Base-by-base conservation (phyloP, 2,797 vertebrate species). In the Leptoclinus maculatus region DNA sequence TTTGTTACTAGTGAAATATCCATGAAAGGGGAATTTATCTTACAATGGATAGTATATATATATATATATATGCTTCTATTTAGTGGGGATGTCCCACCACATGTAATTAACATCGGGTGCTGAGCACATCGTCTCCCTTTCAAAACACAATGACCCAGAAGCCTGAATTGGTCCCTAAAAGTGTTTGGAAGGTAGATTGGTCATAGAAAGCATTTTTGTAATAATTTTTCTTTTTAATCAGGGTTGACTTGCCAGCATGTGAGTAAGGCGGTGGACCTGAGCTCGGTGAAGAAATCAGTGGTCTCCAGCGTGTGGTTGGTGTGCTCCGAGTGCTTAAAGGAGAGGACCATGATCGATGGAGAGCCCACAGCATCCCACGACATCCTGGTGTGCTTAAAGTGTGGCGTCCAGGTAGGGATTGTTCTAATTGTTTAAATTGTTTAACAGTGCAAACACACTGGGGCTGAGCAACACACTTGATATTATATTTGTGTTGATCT, bases 241-340 rank as follows among this genome's bases (percentile, higher is more conserved):
- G 97, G 96, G 36, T 89, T 98, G 86, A 97, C 97, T 11, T 99
- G 98, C 84, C 97, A 97, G 84, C 98, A 99, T 39, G 95, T 99
- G 82, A 96, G 95, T 90, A 97, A 96, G 39, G 97, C 97, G 0
- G 95, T 99, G 91, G 97, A 97, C 57, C 95, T 98, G 78, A 97
- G 93, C 71, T 96, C 96, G 43, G 97, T 99, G 85, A 99, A 99
- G 94, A 97, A 95, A 82, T 95, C 94, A 0, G 92, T 99, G 27
- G 91, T 95, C 36, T 96, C 97, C 78, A 96, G 87, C 1, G 71
- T 97, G 72, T 99, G 97, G 97, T 95, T 96, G 0, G 83, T 97
- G 39, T 99, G 98, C 57, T 93, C 95, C 0, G 98, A 99, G 34
- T 99, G 98, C 87, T 91, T 99, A 71, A 97, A 95, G 85, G 97